Percentiles rank a stretch among this genome's conserved stretches.
phyloP scores from a whole-genome alignment of 2,888 invertebrate species.

The Phaedon cochleariae region DNA sequence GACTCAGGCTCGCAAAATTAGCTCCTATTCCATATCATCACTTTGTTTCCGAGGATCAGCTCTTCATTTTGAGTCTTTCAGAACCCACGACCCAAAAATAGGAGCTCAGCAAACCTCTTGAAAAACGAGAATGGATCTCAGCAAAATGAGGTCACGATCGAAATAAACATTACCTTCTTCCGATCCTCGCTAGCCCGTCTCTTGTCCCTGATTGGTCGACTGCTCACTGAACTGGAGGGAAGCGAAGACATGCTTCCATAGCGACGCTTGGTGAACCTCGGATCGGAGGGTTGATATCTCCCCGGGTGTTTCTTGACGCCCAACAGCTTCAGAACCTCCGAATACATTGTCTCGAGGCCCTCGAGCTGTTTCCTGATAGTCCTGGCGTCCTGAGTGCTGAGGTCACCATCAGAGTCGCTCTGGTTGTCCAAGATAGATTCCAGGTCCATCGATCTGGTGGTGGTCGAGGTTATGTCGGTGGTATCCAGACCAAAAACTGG shows the following conservation, averaged over 20 bases:
- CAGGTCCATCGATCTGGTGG: slow-evolving; percentile 77
- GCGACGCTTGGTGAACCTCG: slow-evolving; percentile 62
- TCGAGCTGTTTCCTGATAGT: slow-evolving; percentile 83
- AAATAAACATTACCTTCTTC: slow-evolving; percentile 72
- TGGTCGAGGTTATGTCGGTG: slow-evolving; percentile 80
- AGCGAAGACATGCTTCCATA: slow-evolving; percentile 86
- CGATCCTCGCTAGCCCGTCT: slow-evolving; percentile 74
- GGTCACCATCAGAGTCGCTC: slow-evolving; percentile 74
- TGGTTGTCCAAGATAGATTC: slow-evolving; percentile 81
- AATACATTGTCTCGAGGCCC: slow-evolving; percentile 87
- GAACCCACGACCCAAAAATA: no score
- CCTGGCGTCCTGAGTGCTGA: slow-evolving; percentile 79
- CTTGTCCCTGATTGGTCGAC: slow-evolving; percentile 78
- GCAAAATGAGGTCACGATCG: no score
- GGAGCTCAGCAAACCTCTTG: no score
- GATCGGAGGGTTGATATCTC: slow-evolving; percentile 67
- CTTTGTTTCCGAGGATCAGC: no score
- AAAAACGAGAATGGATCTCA: no score
- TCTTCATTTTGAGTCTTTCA: no score
- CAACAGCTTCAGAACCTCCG: slow-evolving; percentile 76
- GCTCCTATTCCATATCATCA: no score
- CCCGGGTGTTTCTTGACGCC: slow-evolving; percentile 64
- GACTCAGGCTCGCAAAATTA: no score
- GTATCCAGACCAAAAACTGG: slow-evolving; percentile 77
- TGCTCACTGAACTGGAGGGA: slow-evolving; percentile 84